Evolutionary conservation across 2,113 vertebrate genomes (phyloP), one percentile per base, ranked within the genome.

Genomic region (Perccottus glenii): DNA sequence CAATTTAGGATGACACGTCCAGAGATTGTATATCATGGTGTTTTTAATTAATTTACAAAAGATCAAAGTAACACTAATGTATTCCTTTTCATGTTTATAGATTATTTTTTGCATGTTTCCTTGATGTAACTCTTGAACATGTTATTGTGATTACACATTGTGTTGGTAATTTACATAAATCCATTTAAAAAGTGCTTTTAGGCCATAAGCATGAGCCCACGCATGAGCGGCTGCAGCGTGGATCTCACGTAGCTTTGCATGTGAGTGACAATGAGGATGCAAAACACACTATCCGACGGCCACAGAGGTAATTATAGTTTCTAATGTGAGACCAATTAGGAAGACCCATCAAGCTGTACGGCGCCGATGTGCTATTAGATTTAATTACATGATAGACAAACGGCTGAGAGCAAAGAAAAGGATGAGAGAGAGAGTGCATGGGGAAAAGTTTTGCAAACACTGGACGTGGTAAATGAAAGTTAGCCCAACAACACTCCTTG

Each of bases 281-380:
- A 57, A 62, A 79, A 73, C 59, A 66, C 75, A 78, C 72, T 71
- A 83, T 75, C 73, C 61, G 62, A 57, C 15, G 9, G 72, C 35
- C 14, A 10, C 64, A 40, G 11, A 11, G 55, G 33, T 85, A 79
- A 90, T 90, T 82, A 86, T 47, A 51, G 49, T 60, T 80, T 79
- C 73, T 80, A 81, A 86, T 81, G 70, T 60, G 67, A 75, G 68
- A 76, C 66, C 84, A 87, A 90, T 87, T 85, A 88, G 64, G 9
- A 48, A 53, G 48, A 67, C 16, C 60, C 76, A 78, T 81, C 83
- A 65, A 63, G 67, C 73, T 51, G 55, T 16, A 64, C 69, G 19
- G 64, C 66, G 74, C 44, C 27, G 11, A 64, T 70, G 46, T 72
- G 78, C 78, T 80, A 78, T 86, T 86, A 76, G 59, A 77, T 86